Base-by-base conservation (phyloP, 2,797 vertebrate species). In the Tiaroga cobitis region DNA sequence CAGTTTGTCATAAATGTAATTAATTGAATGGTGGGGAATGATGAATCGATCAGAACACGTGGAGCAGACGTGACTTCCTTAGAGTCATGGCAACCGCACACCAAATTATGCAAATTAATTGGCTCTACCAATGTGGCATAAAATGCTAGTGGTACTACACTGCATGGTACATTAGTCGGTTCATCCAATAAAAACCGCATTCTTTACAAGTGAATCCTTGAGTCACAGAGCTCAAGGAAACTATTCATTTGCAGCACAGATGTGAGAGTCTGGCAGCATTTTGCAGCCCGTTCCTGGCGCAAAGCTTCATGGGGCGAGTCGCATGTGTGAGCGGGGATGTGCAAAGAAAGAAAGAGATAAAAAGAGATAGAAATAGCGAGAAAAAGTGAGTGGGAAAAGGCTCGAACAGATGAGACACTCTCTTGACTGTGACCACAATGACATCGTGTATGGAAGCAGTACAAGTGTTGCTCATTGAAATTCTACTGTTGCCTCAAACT, bases 41-140 rank as follows among this genome's bases (percentile, higher is more conserved):
- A 99, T 98, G 97, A 97, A 98, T 99, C 96, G 96, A 95, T 97
- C 96, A 96, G 96, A 96, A 94, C 92, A 92, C 94, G 94, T 92
- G 94, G 93, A 93, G 94, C 91, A 94, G 94, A 94, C 90, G 87
- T 94, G 95, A 95, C 92, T 96, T 97, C 96, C 96, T 97, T 97
- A 96, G 96, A 97, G 96, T 96, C 96, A 95, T 95, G 94, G 95
- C 95, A 96, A 96, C 84, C 94, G 95, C 96, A 96, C 96, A 94
- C 95, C 95, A 96, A 99, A 97, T 99, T 99, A 99, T 99, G 97
- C 96, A 98, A 99, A 99, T 99, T 97, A 98, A 98, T 99, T 98
- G 98, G 96, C 96, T 97, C 96, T 97, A 98, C 96, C 96, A 97
- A 96, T 97, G 97, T 98, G 97, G 96, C 97, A 99, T 98, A 97